Base-by-base conservation (phyloP, 2,797 vertebrate genomes). In the Pterois miles region DNA sequence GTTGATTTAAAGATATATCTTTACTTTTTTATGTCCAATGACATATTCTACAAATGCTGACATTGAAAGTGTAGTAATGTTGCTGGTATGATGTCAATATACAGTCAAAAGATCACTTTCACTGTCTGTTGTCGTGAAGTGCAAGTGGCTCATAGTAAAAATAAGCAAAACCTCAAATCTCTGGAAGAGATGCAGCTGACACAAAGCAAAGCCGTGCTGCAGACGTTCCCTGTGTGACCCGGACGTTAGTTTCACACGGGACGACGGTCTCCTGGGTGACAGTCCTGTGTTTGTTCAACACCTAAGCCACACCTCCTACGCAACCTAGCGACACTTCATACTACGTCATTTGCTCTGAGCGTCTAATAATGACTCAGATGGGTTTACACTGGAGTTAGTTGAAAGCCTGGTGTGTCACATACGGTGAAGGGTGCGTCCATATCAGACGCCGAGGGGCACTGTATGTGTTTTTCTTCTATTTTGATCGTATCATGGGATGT, bases 171-270 rank as follows among this genome's bases (percentile, higher is more conserved):
- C 43, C 18, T 48, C 43, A 8, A 48, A 20, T 48, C 18, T n/a
- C 43, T n/a, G n/a, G 18, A 0, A 3, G 1, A 48, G 43, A n/a
- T 18, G 0, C 43, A n/a, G 43, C 43, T 48, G 43, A 48, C 18
- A 48, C 2, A 3, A 48, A 48, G 2, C 43, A 8, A 2, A 48
- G 18, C 18, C 0, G 0, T 0, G 43, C 18, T n/a, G 43, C 43
- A 9, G 0, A n/a, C 18, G 2, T 48, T 48, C 2, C 43, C 43
- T n/a, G 43, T 48, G 43, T 2, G 18, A 18, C 43, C 43, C 0
- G 18, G 43, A 8, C 43, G 18, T 46, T 46, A 46, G 43, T 46
- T 46, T 46, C 18, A 48, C 18, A 20, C 8, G 4, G 18, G 43
- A 48, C 18, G n/a, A 18, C 18, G 8, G 18, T 48, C 43, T 48